Conservation (phyloP, 2,797 vertebrate genomes). For the Eurystomus glaucurus region DNA sequence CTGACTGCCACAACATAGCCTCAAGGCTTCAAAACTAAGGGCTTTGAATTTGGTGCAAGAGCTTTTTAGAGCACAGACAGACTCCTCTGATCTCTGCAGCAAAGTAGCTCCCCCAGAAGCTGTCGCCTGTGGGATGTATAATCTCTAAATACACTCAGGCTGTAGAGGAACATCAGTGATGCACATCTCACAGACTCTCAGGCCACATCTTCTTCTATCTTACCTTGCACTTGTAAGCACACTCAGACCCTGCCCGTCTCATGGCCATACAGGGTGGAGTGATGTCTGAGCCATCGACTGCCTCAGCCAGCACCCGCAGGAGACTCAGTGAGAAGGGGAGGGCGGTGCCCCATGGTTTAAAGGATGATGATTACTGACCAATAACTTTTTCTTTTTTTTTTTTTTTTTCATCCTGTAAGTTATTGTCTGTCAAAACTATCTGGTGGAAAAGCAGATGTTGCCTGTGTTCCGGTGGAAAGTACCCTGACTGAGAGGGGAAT, state of each 20-base stretch:
- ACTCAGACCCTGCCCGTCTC: background rate
- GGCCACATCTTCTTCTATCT: background rate
- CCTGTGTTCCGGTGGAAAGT: rapidly evolving
- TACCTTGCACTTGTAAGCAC: background rate
- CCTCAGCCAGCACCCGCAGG: rapidly evolving
- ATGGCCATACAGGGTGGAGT: rapidly evolving
- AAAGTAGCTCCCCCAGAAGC: background rate
- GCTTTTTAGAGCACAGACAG: background rate
- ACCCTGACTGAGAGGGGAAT: background rate
- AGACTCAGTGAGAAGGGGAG: rapidly evolving
- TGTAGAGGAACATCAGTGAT: background rate
- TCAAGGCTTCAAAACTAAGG: background rate
- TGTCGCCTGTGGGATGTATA: rapidly evolving
- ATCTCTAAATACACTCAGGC: rapidly evolving
- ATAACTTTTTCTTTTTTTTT: too few species aligned
- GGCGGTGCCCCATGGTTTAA: background rate
- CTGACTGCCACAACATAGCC: background rate
- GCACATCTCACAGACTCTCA: background rate
- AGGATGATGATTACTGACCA: background rate
- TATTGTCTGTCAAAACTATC: background rate
- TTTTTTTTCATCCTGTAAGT: background rate
- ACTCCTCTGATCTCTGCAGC: background rate
- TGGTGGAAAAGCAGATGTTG: background rate
- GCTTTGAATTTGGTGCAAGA: background rate
- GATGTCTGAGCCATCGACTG: background rate